These are phyloP conservation scores for Geotrupes spiniger DNA, from an alignment of 2,888 invertebrate species.

Conservation along the genomic window DNA sequence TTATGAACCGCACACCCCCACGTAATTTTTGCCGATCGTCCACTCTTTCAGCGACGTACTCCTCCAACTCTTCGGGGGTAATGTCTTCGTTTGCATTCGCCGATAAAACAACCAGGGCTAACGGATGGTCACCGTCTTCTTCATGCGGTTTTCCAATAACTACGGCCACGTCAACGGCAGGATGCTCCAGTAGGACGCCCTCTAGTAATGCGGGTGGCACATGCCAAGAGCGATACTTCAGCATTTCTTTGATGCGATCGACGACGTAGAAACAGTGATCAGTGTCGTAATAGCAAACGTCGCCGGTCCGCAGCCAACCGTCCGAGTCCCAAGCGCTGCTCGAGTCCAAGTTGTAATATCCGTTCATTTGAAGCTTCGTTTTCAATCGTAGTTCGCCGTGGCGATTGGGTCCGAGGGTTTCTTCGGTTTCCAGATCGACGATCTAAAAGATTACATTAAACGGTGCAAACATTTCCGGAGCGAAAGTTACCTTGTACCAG, in stretches of 20 bases:
- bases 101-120: constrained; percentile 63
- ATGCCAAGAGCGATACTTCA: constrained; percentile 54
- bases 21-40: constrained; percentile 27
- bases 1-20: constrained; percentile 27
- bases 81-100: constrained; percentile 44
- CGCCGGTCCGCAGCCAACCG: constrained; percentile 55
- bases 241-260: constrained; percentile 54
- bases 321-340: constrained; percentile 49
- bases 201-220: constrained; percentile 46
- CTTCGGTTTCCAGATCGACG: constrained; percentile 49
- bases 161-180: constrained; percentile 62
- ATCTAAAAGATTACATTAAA: constrained; percentile 44
- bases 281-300: constrained; percentile 54
- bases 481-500: constrained; percentile 38
- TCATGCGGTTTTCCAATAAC: constrained; percentile 74
- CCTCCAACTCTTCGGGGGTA: constrained; percentile 50
- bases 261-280: constrained; percentile 52
- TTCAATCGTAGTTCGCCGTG: constrained; percentile 55
- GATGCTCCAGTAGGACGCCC: constrained; percentile 38
- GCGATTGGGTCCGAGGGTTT: constrained; percentile 50
- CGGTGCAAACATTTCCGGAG: too few relatives aligned
- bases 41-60: constrained; percentile 26
- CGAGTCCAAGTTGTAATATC: constrained; percentile 49
- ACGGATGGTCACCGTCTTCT: constrained; percentile 69
- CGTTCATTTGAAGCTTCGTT: constrained; percentile 42